Percentiles rank a stretch among this genome's conserved stretches.
Evolutionary conservation across 92 coral and sea anemone genomes (phyloP).

Genomic region (Nematostella vectensis): DNA sequence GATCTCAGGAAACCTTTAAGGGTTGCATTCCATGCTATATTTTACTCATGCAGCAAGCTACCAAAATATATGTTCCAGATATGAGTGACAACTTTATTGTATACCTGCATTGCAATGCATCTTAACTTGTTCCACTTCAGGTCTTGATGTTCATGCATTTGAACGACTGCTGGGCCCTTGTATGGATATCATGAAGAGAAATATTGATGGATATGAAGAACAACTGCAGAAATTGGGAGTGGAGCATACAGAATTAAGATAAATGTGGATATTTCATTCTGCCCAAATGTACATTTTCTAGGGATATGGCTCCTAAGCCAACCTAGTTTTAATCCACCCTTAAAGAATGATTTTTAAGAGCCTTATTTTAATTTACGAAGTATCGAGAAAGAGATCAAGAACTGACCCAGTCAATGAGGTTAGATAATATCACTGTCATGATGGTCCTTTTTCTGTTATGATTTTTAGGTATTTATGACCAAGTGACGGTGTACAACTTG

Average conservation of each 20-base stretch:
- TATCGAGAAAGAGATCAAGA: neutral
- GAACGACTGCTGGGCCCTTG: constrained; percentile 96
- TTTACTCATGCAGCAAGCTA: too few species aligned
- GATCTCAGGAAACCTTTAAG: too few species aligned
- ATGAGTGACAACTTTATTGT: too few species aligned
- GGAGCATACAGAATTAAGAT: constrained; percentile 76
- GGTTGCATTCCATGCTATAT: too few species aligned
- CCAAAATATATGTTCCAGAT: too few species aligned
- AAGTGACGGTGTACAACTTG: neutral
- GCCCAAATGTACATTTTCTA: constrained; percentile 10
- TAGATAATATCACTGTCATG: neutral
- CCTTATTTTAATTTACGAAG: neutral
- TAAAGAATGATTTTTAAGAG: neutral
- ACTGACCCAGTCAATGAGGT: too few species aligned
- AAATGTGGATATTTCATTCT: neutral
- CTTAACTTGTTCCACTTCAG: too few species aligned
- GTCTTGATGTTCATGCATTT: constrained; percentile 93
- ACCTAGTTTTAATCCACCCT: too few species aligned
- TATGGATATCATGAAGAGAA: constrained; percentile 99
- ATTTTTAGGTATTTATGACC: neutral
- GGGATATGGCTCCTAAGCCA: neutral
- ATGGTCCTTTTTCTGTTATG: neutral
- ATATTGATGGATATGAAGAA: constrained; percentile 79
- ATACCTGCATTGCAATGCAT: too few species aligned
- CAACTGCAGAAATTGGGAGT: constrained; percentile 76